A percentile compares a stretch with the other conserved stretches of the same genome.
These are phyloP conservation scores for Epinephelus lanceolatus DNA, from an alignment of 2,113 vertebrate species.

Conservation along the genomic window DNA sequence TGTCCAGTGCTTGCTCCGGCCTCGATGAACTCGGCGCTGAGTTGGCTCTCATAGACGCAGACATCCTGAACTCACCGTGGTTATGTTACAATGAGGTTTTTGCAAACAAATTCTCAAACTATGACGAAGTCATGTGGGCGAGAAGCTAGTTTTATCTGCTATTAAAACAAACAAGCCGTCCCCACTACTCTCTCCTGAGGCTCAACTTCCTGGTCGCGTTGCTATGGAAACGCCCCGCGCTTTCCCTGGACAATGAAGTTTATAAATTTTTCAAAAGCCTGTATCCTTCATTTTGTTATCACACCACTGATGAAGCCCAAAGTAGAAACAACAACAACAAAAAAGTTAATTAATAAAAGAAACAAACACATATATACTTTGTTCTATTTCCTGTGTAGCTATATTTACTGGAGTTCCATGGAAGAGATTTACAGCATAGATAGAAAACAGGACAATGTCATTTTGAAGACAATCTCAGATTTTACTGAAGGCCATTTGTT, in stretches of 20 bases:
- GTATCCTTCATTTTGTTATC: too few species aligned
- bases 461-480: too few species aligned
- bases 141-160: background rate
- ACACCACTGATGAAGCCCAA: background rate
- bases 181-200: background rate
- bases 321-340: background rate
- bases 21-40: constrained; percentile 49
- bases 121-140: background rate
- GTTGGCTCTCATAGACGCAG: constrained; percentile 16
- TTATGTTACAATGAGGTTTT: background rate
- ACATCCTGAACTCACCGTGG: constrained; percentile 48
- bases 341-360: background rate
- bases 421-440: background rate
- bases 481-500: too few species aligned
- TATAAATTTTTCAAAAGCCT: background rate
- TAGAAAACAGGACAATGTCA: background rate
- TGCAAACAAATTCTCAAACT: rapidly evolving
- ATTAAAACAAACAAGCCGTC: background rate
- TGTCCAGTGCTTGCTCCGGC: background rate
- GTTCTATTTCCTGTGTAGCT: background rate
- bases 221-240: constrained; percentile 50
- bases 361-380: background rate
- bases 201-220: constrained; percentile 61
- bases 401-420: background rate
- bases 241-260: background rate